Conservation (phyloP, 2,113 vertebrate species). For the Myxocyprinus asiaticus region DNA sequence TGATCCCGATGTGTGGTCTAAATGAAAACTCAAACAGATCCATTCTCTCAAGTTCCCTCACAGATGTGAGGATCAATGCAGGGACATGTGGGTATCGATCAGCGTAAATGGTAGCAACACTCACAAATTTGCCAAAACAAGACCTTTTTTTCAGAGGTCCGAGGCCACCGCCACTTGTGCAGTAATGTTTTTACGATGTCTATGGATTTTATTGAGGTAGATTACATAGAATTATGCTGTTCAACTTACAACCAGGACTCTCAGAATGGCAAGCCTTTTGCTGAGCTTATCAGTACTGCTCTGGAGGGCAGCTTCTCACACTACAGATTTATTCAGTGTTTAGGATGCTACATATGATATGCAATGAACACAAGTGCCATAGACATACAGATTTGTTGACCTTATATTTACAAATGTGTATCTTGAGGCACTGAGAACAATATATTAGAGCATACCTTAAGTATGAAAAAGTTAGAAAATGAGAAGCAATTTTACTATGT, state of each 20-base stretch:
- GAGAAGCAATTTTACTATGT: too few relatives aligned
- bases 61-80: conserved; percentile 56
- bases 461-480: too few relatives aligned
- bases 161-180: conserved; percentile 43
- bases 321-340: neutral
- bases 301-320: neutral
- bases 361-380: neutral
- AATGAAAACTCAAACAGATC: conserved; percentile 62
- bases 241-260: conserved; percentile 48
- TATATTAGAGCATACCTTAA: too few relatives aligned
- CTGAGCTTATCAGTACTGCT: neutral
- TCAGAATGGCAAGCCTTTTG: conserved; percentile 14
- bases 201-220: conserved; percentile 55
- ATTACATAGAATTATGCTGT: conserved; percentile 54
- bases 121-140: conserved; percentile 61
- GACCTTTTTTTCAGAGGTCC: conserved; percentile 49
- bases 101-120: conserved; percentile 55
- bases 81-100: conserved; percentile 58
- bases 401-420: neutral
- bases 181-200: conserved; percentile 55
- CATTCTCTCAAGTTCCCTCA: conserved; percentile 57
- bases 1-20: conserved; percentile 56
- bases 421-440: too few relatives aligned
- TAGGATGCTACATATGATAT: too few relatives aligned
- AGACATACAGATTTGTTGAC: neutral